Percentiles rank a stretch among this genome's conserved stretches.
These are phyloP conservation scores for Tetragonula carbonaria DNA, from an alignment of 2,888 invertebrate species.

Conservation along the genomic window DNA sequence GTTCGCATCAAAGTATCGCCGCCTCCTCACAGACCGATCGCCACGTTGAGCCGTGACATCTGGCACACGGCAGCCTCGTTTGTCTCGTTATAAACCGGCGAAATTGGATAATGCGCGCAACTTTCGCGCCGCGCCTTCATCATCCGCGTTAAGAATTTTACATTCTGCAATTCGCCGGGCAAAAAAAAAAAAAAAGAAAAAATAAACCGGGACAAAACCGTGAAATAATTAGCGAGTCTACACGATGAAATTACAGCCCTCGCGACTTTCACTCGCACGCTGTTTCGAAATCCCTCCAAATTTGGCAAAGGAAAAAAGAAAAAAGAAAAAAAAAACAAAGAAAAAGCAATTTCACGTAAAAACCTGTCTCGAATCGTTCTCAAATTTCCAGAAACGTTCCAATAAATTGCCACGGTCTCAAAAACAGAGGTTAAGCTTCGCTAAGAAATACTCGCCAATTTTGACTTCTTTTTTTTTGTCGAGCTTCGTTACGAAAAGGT, in stretches of 20 bases:
- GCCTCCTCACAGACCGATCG: slow-evolving; percentile 58
- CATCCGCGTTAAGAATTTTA: slow-evolving; percentile 44
- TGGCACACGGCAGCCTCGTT: slow-evolving; percentile 81
- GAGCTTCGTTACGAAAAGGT: not conserved
- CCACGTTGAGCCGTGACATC: slow-evolving; percentile 77
- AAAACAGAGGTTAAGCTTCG: too few relatives aligned
- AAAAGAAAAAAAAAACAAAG: too few relatives aligned
- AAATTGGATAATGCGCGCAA: slow-evolving; percentile 80
- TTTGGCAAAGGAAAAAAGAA: not conserved
- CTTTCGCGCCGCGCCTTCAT: slow-evolving; percentile 71
- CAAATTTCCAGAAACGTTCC: too few relatives aligned
- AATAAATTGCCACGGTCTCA: too few relatives aligned
- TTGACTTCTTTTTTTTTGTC: not conserved
- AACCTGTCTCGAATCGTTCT: not conserved
- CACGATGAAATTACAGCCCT: not conserved
- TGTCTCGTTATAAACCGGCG: slow-evolving; percentile 79
- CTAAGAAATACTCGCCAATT: too few relatives aligned
- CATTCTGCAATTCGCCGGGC: slow-evolving; percentile 41
- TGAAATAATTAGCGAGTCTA: slow-evolving; percentile 29
- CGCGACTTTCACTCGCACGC: not conserved
- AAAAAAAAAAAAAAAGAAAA: too few relatives aligned
- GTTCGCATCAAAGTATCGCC: slow-evolving; percentile 71
- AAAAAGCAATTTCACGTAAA: not conserved
- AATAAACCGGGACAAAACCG: slow-evolving; percentile 5
- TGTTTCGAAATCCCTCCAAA: not conserved